Evolutionary conservation across 2,113 vertebrate species (phyloP), one percentile per base, ranked within the genome.

Genomic region (Phrynosoma platyrhinos): DNA sequence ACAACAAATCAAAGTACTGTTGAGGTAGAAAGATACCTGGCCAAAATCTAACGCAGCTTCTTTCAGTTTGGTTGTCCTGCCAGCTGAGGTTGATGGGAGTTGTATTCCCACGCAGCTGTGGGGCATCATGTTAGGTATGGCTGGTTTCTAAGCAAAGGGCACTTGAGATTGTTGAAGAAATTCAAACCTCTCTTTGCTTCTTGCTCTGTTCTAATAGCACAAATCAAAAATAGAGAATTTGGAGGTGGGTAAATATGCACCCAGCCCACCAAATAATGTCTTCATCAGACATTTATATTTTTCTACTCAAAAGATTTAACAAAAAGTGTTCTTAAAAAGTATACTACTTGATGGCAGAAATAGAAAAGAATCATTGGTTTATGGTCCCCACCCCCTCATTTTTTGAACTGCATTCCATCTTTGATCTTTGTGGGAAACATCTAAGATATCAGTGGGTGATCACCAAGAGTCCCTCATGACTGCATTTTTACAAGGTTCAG

Each of bases 321-420:
- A 76, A 47, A 47, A 47, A 86, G 25, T 21, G 30, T 62, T 90
- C 68, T 9, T 89, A 92, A 86, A 87, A 82, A 55, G 83, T 68
- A 2, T 13, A 12, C 83, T 84, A 83, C 68, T 32, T 27, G 83
- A 40, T 52, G 84, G 27, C 36, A 78, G 23, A 14, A 85, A 52
- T 40, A 47, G 89, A 27, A 42, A 79, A 74, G 53, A 90, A 76
- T 77, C 14, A 4, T 71, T 68, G 9, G 4, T 52, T 16, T 71
- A 71, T 27, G 68, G 25, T 30, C 23, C 42, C n/a, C 13, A 3
- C 58, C 55, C 55, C 40, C 36, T 9, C 12, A 36, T 3, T 2
- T 9, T 87, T 23, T 20, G 80, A 40, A 55, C 18, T 77, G 30
- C 12, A 66, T 71, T 83, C 74, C 2, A 20, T 1, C 66, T 87